phyloP scores from a whole-genome alignment of 1,140 invertebrate genomes.

The Asobara japonica region DNA sequence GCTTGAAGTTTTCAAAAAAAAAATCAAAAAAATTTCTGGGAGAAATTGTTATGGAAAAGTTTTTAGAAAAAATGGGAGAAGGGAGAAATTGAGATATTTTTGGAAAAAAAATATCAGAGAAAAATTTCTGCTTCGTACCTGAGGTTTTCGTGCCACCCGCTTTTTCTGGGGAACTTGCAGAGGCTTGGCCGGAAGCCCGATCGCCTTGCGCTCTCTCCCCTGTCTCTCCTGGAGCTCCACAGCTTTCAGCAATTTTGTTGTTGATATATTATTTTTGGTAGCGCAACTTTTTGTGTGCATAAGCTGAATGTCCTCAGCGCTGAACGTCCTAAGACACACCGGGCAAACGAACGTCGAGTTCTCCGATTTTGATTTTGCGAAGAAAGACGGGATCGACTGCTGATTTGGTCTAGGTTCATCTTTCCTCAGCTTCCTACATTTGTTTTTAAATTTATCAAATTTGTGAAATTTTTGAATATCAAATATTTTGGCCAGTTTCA shows the following conservation, averaged over 20 bases:
- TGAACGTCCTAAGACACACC: slow-evolving; percentile 60
- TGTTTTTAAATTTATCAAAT: too few species aligned
- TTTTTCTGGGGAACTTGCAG: slow-evolving; percentile 15
- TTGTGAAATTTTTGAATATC: too few species aligned
- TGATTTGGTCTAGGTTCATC: slow-evolving; percentile 34
- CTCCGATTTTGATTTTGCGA: slow-evolving; percentile 49
- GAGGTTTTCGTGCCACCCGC: not conserved
- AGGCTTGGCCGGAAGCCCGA: slow-evolving; percentile 61
- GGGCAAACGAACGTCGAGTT: slow-evolving; percentile 57
- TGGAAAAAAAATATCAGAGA: too few species aligned
- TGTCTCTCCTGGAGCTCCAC: slow-evolving; percentile 64
- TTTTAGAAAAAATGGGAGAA: too few species aligned
- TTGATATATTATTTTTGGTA: slow-evolving; percentile 60
- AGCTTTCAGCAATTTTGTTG: slow-evolving; percentile 61
- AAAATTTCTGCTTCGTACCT: too few species aligned
- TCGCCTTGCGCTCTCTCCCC: slow-evolving; percentile 59
- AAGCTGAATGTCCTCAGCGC: slow-evolving; percentile 46
- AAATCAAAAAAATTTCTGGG: too few species aligned
- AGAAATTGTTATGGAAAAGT: too few species aligned
- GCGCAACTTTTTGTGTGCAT: slow-evolving; percentile 67
- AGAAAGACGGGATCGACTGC: slow-evolving; percentile 53
- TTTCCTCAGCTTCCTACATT: not conserved
- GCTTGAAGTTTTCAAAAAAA: too few species aligned
- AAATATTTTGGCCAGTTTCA: too few species aligned
- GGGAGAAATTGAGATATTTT: too few species aligned